Percentiles rank a stretch among this genome's conserved stretches.
phyloP scores from a whole-genome alignment of 2,113 vertebrate genomes.

The Speoplatyrhinus poulsoni region DNA sequence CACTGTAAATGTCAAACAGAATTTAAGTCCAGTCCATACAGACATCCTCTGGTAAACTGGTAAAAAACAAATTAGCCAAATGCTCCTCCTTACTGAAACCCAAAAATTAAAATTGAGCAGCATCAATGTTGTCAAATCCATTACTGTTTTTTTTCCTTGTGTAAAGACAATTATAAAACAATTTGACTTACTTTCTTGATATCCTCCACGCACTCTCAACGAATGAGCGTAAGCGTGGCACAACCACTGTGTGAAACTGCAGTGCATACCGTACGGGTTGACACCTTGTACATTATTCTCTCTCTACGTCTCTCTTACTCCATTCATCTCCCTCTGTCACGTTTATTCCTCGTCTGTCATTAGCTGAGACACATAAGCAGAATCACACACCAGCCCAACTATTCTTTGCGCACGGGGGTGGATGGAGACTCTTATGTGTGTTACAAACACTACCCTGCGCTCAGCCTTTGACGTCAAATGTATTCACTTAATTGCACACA shows the following conservation, averaged over 20 bases:
- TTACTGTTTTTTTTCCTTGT: too few relatives aligned
- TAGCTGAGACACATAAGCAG: conserved; percentile 27
- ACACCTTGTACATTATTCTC: conserved; percentile 22
- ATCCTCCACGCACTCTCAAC: too few relatives aligned
- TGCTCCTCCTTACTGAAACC: too few relatives aligned
- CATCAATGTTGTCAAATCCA: too few relatives aligned
- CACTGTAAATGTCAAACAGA: too few relatives aligned
- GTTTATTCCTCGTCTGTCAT: conserved; percentile 34
- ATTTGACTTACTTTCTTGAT: too few relatives aligned
- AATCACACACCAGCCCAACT: conserved; percentile 34
- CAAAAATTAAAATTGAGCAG: too few relatives aligned
- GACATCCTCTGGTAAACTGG: too few relatives aligned
- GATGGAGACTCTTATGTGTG: conserved; percentile 39
- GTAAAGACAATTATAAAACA: too few relatives aligned
- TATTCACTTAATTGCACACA: conserved; percentile 64
- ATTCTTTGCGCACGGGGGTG: conserved; percentile 34
- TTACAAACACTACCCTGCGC: conserved; percentile 41
- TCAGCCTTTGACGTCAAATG: conserved; percentile 54
- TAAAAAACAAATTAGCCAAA: too few relatives aligned
- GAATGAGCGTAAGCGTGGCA: too few relatives aligned
- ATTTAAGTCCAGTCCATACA: too few relatives aligned
- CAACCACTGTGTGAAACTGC: background rate
- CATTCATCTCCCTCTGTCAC: conserved; percentile 8
- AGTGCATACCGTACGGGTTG: background rate
- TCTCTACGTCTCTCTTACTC: conserved; percentile 12